Evolutionary conservation across 2,888 invertebrate genomes (phyloP).

Genomic region (Caenorhabditis uteleia): DNA sequence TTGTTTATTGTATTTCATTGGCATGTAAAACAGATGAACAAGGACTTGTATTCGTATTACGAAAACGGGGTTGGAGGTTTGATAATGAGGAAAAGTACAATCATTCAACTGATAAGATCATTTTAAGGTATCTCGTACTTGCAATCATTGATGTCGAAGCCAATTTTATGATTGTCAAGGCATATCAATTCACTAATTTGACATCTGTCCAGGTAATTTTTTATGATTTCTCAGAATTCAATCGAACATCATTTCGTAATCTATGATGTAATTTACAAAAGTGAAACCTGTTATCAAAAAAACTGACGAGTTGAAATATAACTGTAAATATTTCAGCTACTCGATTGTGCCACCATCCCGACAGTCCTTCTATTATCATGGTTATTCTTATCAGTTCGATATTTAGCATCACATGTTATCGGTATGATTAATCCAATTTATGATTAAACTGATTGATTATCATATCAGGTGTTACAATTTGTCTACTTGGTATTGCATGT

Average conservation of each 20-base stretch:
- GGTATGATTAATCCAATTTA: constrained; percentile 17
- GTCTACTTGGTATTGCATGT: constrained; percentile 82
- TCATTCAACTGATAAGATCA: constrained; percentile 73
- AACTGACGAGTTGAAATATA: too few species aligned
- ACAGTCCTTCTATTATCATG: constrained; percentile 82
- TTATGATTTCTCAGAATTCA: background rate
- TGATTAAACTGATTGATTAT: background rate
- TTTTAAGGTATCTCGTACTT: constrained; percentile 80
- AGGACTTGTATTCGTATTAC: constrained; percentile 39
- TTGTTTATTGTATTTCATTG: constrained; percentile 81
- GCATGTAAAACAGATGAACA: constrained; percentile 74
- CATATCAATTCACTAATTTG: constrained; percentile 80
- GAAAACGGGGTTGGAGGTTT: constrained; percentile 42
- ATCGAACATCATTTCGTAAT: background rate
- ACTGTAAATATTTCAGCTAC: constrained; percentile 78
- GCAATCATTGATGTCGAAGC: constrained; percentile 86
- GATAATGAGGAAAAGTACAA: background rate
- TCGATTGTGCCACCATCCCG: constrained; percentile 86
- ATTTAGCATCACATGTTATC: constrained; percentile 69
- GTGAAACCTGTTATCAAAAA: too few species aligned
- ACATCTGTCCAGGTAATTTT: constrained; percentile 78
- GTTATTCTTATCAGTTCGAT: constrained; percentile 80
- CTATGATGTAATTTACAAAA: too few species aligned
- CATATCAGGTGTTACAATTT: constrained; percentile 78
- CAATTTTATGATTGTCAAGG: constrained; percentile 82